These are phyloP conservation scores for Globodera rostochiensis DNA, from an alignment of 1,140 invertebrate species.

Conservation along the genomic window DNA sequence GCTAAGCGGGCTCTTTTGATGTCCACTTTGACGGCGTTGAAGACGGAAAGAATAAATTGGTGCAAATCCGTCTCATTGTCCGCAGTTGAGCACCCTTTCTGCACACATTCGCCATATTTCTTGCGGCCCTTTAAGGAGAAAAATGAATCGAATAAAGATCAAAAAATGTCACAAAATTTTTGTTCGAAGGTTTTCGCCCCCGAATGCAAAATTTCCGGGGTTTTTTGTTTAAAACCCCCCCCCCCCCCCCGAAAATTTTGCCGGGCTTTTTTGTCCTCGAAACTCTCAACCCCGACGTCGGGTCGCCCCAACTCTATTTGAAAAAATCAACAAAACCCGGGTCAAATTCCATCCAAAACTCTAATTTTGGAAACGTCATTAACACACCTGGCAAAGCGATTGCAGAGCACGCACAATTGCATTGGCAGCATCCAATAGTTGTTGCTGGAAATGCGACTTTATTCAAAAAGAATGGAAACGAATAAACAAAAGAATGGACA, in stretches of 20 bases:
- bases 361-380: no score
- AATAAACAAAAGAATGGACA: no score
- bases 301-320: no score
- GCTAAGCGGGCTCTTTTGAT: conserved; percentile 32
- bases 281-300: no score
- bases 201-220: no score
- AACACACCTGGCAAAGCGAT: conserved; percentile 18
- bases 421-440: conserved; percentile 44
- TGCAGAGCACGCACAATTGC: conserved; percentile 35
- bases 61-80: neutral
- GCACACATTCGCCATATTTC: conserved; percentile 16
- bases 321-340: no score
- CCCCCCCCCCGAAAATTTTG: neutral
- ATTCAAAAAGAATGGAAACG: no score
- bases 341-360: no score
- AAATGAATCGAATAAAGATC: no score
- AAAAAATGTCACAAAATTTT: neutral
- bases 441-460: conserved; percentile 23
- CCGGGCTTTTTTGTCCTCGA: no score
- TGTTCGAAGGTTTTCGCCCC: neutral
- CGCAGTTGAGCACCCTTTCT: neutral
- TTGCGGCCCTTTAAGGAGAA: conserved; percentile 20
- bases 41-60: conserved; percentile 28
- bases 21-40: conserved; percentile 25
- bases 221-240: no score